Evolutionary conservation across 1,140 invertebrate genomes (phyloP).

Genomic region (Elymnias hypermnestra): DNA sequence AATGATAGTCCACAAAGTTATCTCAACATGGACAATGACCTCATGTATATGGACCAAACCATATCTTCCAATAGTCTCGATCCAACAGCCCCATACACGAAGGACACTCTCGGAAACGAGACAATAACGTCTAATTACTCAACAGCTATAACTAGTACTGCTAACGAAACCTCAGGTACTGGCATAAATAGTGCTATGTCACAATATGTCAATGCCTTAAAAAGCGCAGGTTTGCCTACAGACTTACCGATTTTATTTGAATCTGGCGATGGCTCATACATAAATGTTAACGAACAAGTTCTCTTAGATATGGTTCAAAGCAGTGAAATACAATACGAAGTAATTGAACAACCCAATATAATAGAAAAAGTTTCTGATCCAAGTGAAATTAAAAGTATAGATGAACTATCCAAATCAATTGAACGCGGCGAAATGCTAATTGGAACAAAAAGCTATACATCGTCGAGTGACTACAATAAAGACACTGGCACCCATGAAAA

Average conservation of each 20-base stretch:
- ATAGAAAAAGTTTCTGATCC: constrained; percentile 69
- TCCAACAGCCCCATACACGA: constrained; percentile 38
- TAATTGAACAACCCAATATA: constrained; percentile 72
- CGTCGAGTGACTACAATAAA: constrained; percentile 40
- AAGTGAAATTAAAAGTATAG: constrained; percentile 70
- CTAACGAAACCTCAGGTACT: constrained; percentile 24
- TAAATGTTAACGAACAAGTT: constrained; percentile 77
- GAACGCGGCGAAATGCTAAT: constrained; percentile 63
- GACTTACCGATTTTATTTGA: constrained; percentile 76
- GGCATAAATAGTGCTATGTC: constrained; percentile 61
- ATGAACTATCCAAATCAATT: constrained; percentile 68
- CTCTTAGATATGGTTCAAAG: constrained; percentile 75
- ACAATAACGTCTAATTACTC: constrained; percentile 48
- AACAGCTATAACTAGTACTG: constrained; percentile 27
- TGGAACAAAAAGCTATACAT: constrained; percentile 33
- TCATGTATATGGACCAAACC: constrained; percentile 61
- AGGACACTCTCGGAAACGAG: constrained; percentile 44
- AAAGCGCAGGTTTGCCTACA: constrained; percentile 74
- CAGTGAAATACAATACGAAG: constrained; percentile 75
- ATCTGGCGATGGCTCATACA: constrained; percentile 76
- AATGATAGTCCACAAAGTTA: constrained; percentile 50
- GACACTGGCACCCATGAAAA: constrained; percentile 38
- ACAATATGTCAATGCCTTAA: constrained; percentile 74
- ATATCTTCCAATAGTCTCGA: constrained; percentile 50
- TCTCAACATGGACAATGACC: constrained; percentile 57